Percentiles rank a stretch among this genome's conserved stretches.
These are phyloP conservation scores for Octomys mimax DNA, from an alignment of 2,797 vertebrate species.

Conservation along the genomic window DNA sequence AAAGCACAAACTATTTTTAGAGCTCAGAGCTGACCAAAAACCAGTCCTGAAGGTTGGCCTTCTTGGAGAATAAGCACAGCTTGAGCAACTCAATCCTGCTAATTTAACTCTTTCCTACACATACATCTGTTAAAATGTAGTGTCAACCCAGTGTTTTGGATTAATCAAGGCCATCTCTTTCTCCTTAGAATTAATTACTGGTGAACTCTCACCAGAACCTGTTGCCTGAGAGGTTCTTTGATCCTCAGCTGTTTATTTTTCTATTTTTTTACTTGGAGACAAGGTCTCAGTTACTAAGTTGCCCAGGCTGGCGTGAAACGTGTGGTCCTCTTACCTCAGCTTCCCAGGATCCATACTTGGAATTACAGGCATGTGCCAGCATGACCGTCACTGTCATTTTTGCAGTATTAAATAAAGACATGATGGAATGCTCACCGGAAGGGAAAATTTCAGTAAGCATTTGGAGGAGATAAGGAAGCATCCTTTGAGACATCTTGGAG, in stretches of 20 bases:
- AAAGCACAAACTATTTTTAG: background rate
- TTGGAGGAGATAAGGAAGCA: constrained; percentile 17
- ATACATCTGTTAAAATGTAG: background rate
- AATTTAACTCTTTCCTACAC: background rate
- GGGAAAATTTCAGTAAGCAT: background rate
- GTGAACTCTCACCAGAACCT: background rate
- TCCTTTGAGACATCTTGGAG: background rate
- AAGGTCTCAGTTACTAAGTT: background rate
- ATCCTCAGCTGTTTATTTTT: background rate
- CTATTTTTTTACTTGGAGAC: background rate
- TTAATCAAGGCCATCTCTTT: background rate
- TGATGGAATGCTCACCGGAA: background rate
- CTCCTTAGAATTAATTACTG: background rate
- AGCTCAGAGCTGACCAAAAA: background rate
- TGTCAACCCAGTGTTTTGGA: background rate
- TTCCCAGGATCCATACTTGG: background rate
- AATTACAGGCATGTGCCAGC: background rate
- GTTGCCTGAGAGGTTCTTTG: background rate
- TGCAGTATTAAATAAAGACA: background rate
- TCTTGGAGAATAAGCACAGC: background rate
- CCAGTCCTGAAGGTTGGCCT: background rate
- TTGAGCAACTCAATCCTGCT: background rate
- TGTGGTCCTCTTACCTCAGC: background rate
- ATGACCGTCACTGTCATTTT: background rate
- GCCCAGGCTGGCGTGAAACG: background rate